Evolutionary conservation across 2,113 vertebrate genomes (phyloP).

Genomic region (Charina bottae): DNA sequence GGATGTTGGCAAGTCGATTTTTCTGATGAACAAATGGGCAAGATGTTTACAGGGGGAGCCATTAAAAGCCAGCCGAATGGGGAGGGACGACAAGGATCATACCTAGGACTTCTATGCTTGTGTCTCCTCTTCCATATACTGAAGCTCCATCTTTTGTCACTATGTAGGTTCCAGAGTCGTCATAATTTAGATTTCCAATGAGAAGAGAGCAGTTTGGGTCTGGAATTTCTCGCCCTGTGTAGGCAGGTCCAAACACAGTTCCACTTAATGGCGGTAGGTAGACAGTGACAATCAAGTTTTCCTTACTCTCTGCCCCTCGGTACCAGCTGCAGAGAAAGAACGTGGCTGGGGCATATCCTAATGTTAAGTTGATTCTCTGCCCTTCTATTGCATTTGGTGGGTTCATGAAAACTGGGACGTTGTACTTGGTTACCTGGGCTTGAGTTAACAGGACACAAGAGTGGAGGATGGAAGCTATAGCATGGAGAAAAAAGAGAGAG

Average conservation of each 20-base stretch:
- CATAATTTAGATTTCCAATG: not conserved
- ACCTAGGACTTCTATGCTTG: not conserved
- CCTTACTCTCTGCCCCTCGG: not conserved
- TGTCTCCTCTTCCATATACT: not conserved
- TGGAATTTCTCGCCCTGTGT: not conserved
- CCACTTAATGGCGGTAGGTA: not conserved
- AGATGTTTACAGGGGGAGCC: not conserved
- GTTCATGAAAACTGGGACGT: not conserved
- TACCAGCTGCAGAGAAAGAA: not conserved
- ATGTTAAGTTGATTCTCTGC: not conserved
- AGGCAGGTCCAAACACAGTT: accelerated
- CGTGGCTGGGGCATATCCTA: accelerated
- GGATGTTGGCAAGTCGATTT: not conserved
- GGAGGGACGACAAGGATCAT: not conserved
- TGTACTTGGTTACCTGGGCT: not conserved
- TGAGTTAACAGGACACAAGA: not conserved
- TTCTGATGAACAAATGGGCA: not conserved
- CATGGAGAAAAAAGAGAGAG: not conserved
- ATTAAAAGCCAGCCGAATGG: not conserved
- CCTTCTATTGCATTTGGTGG: not conserved
- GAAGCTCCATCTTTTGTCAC: not conserved
- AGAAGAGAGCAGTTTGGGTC: not conserved
- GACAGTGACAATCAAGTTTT: not conserved
- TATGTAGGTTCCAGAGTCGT: not conserved
- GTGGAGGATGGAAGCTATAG: not conserved